Conservation (phyloP, 2,797 vertebrate genomes). For the Cossypha niveicapilla region DNA sequence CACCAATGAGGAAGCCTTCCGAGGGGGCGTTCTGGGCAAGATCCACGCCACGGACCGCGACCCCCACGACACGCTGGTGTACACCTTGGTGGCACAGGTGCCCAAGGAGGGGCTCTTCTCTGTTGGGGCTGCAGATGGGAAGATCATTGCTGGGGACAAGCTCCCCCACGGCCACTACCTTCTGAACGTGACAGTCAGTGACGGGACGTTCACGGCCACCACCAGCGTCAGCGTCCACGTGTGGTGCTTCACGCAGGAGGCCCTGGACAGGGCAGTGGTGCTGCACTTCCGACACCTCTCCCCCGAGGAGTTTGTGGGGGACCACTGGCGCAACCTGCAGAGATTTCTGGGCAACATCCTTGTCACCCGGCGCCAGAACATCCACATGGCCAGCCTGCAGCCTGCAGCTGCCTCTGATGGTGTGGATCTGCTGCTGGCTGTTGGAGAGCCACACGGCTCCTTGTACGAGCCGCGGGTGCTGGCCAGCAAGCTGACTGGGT, state of each 20-base stretch:
- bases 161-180: constrained; percentile 84
- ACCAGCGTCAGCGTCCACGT: constrained; percentile 81
- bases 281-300: constrained; percentile 81
- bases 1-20: constrained; percentile 75
- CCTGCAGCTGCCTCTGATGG: constrained; percentile 68
- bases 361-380: constrained; percentile 77
- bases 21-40: constrained; percentile 85
- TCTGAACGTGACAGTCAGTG: constrained; percentile 88
- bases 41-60: constrained; percentile 93
- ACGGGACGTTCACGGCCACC: constrained; percentile 83
- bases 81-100: constrained; percentile 76
- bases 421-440: constrained; percentile 86
- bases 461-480: constrained; percentile 68
- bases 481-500: constrained; percentile 72
- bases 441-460: constrained; percentile 71
- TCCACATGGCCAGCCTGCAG: constrained; percentile 92
- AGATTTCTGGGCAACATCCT: constrained; percentile 81
- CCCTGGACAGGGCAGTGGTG: constrained; percentile 82
- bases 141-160: constrained; percentile 81
- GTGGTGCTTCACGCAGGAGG: constrained; percentile 80
- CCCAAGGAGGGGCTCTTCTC: constrained; percentile 76
- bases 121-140: constrained; percentile 82
- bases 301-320: constrained; percentile 89
- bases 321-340: constrained; percentile 92
- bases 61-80: constrained; percentile 84